Conservation (phyloP, 2,797 vertebrate species). For the Agapornis canus region DNA sequence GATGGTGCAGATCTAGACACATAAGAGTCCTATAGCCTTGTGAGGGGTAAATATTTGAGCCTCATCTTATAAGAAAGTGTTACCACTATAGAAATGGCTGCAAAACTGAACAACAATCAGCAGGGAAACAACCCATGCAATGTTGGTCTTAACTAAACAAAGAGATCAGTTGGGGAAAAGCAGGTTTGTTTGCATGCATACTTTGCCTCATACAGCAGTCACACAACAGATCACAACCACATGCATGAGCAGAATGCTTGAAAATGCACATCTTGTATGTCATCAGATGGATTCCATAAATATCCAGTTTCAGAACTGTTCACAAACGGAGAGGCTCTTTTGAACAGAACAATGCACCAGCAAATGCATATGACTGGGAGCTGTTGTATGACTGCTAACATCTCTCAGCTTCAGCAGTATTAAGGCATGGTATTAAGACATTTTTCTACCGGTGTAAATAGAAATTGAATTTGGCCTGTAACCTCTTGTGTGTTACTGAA, state of each 20-base stretch:
- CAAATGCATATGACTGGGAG: neutral
- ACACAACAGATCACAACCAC: neutral
- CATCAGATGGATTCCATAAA: neutral
- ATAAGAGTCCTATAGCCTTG: neutral
- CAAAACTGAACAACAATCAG: neutral
- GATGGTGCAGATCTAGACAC: neutral
- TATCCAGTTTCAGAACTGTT: neutral
- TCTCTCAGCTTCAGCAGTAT: neutral
- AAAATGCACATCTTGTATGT: neutral
- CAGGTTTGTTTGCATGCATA: neutral
- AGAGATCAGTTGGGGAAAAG: neutral
- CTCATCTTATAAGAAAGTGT: neutral
- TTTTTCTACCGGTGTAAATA: neutral
- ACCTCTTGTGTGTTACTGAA: neutral
- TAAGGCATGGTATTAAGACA: neutral
- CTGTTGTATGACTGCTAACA: neutral
- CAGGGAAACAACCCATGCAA: neutral
- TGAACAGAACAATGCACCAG: neutral
- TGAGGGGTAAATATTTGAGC: neutral
- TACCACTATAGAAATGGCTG: neutral
- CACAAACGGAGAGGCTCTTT: neutral
- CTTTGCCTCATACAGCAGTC: neutral
- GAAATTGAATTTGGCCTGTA: conserved; percentile 5
- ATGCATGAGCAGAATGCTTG: accelerated
- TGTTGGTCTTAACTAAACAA: neutral